Base-by-base conservation (phyloP, 2,113 vertebrate species). In the Lutjanus erythropterus region DNA sequence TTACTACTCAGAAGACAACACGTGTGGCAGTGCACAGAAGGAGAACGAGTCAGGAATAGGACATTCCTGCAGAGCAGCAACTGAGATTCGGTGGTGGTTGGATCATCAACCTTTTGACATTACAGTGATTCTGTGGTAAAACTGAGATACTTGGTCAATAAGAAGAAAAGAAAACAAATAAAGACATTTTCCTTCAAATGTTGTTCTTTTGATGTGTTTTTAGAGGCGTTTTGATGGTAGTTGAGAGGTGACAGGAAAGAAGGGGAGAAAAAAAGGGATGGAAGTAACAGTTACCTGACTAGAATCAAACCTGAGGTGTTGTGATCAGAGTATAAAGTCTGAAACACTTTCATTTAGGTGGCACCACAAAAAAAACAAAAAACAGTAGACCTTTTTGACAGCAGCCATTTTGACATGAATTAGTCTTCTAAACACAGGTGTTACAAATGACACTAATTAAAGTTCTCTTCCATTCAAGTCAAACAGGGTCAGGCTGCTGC, bases 161-260 rank as follows among this genome's bases (percentile, higher is more conserved):
- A n/a, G n/a, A 27, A 62, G 56, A 55, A 49, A 27, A 35, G 11
- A 33, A 49, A 76, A 68, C 21, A 68, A 65, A 50, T 50, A 50
- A 52, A 27, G 0, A 27, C 5, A 25, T 25, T 39, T 23, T 23
- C 6, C 12, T 3, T 6, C 6, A 61, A 41, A 42, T 1, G 2
- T 18, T 23, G 7, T 16, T 7, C n/a, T 25, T 61, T 25, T 4
- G 1, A 18, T 12, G 59, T 62, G 15, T 3, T 11, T 19, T 44
- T 42, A 33, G 16, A 5, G 3, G 21, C 4, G n/a, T 1, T 42
- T 42, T 15, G 39, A 14, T 41, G 4, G 19, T 41, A 25, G 59
- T 27, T 41, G n/a, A 25, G 14, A 39, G 1, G 35, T 25, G 12
- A 16, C 7, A 15, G 6, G 21, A 41, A 39, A 9, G n/a, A 25